Percentiles rank a stretch among this genome's conserved stretches.
Conservation (phyloP, 92 coral and sea anemone species). For the Paramuricea clavata region DNA sequence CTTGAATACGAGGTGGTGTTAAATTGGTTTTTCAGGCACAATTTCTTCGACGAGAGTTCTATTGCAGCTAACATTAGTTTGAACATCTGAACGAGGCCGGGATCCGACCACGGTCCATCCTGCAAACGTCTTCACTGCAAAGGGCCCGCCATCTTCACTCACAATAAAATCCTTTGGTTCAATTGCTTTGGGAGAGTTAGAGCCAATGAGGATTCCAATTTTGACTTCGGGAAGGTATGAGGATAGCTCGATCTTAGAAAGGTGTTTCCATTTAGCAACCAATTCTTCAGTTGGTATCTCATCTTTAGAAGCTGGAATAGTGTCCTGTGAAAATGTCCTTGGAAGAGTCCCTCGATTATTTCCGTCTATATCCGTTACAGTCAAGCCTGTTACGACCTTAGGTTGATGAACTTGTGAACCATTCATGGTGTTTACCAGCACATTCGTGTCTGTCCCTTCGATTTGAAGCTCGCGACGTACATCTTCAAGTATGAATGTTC, state of each 20-base stretch:
- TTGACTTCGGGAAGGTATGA: slow-evolving; percentile 37
- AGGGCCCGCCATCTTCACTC: slow-evolving; percentile 60
- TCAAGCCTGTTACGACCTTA: slow-evolving; percentile 52
- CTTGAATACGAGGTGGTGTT: slow-evolving; percentile 45
- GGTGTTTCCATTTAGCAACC: slow-evolving; percentile 45
- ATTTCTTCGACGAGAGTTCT: slow-evolving; percentile 44
- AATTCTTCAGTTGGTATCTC: slow-evolving; percentile 47
- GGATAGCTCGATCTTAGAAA: slow-evolving; percentile 35
- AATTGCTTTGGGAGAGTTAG: slow-evolving; percentile 68
- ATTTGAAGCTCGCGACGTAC: background rate
- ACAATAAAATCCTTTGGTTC: slow-evolving; percentile 55
- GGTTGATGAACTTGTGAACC: slow-evolving; percentile 52
- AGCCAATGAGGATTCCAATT: slow-evolving; percentile 63
- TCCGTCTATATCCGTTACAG: slow-evolving; percentile 55
- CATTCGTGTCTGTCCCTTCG: slow-evolving; percentile 31
- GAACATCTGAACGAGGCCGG: background rate
- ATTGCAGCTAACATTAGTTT: slow-evolving; percentile 22
- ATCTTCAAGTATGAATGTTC: slow-evolving; percentile 61
- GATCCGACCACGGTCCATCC: slow-evolving; percentile 71
- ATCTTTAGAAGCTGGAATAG: slow-evolving; percentile 48
- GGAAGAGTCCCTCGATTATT: slow-evolving; percentile 47
- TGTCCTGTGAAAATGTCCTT: slow-evolving; percentile 49
- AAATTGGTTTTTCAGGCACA: slow-evolving; percentile 28
- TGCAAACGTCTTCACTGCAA: slow-evolving; percentile 62
- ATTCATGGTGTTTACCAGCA: slow-evolving; percentile 52